Evolutionary conservation across 2,797 vertebrate genomes (phyloP), one percentile per base, ranked within the genome.

Genomic region (Trachurus trachurus): DNA sequence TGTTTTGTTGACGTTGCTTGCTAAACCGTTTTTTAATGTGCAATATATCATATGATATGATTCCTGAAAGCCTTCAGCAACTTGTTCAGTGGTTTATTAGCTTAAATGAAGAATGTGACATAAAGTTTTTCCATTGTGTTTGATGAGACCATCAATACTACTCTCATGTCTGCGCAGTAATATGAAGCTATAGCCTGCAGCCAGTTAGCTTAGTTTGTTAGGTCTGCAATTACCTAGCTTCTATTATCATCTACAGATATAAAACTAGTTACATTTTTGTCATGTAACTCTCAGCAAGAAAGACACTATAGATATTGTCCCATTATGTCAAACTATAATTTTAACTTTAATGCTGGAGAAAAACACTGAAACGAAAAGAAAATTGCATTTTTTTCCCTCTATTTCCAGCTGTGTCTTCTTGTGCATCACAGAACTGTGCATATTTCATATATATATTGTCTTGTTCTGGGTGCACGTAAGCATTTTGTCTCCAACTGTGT

Each of bases 401-500:
- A 15, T 45, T 42, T 59, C 22, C 13, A 63, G 57, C 21, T 37
- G 22, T 50, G 31, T 45, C 42, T 68, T 17, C 59, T 21, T 73
- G 45, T 50, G 62, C 11, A 47, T 56, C 42, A 58, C 53, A 40
- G 49, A 66, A 37, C 44, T 16, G 52, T 53, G 53, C 31, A 29
- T 44, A 57, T 53, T 40, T 66, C 9, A 26, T 19, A 5, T 11
- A 26, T 19, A 5, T 6, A 26, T 26, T 61, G 29, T 62, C 72
- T 34, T 4, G 15, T 49, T 40, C 45, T 61, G 56, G 53, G 13
- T 59, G 16, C 52, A 15, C 26, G 3, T 17, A 21, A 50, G 52
- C 47, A 37, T 68, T 68, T 67, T 26, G 50, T 66, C 75, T 67
- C 59, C 13, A 5, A 57, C 59, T 63, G 42, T 70, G 74, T 83